Percentiles rank a stretch among this genome's conserved stretches.
Evolutionary conservation across 2,797 vertebrate species (phyloP).

Genomic region (Tragopan temminckii): DNA sequence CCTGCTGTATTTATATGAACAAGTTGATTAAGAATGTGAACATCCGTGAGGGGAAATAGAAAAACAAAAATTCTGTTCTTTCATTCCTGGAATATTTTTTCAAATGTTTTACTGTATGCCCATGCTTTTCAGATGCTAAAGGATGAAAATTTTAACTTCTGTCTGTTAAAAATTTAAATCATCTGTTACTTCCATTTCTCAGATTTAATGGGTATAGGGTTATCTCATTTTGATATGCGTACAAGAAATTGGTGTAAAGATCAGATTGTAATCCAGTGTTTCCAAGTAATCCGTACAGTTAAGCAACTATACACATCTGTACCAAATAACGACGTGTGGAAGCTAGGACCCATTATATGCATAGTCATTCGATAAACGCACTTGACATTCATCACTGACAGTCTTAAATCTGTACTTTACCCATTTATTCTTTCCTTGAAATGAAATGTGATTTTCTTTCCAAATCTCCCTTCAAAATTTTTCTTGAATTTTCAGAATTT

Average conservation of each 20-base stretch:
- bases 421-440: not conserved
- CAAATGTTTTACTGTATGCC: not conserved
- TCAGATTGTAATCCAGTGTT: not conserved
- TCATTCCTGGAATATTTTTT: not conserved
- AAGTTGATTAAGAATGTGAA: constrained; percentile 42
- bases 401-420: not conserved
- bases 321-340: not conserved
- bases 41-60: not conserved
- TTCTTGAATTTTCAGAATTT: constrained; percentile 21
- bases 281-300: not conserved
- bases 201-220: not conserved
- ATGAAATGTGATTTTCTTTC: not conserved
- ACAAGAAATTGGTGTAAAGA: not conserved
- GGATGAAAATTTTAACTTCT: not conserved
- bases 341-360: not conserved
- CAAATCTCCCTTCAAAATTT: not conserved
- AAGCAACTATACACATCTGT: not conserved
- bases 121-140: not conserved
- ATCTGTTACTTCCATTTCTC: not conserved
- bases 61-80: not conserved
- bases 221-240: not conserved
- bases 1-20: constrained; percentile 77
- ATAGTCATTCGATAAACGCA: not conserved
- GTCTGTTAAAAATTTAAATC: not conserved
- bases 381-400: constrained; percentile 5